Evolutionary conservation across 2,797 vertebrate species (phyloP).

Genomic region (Neosilurus mollespiculum): DNA sequence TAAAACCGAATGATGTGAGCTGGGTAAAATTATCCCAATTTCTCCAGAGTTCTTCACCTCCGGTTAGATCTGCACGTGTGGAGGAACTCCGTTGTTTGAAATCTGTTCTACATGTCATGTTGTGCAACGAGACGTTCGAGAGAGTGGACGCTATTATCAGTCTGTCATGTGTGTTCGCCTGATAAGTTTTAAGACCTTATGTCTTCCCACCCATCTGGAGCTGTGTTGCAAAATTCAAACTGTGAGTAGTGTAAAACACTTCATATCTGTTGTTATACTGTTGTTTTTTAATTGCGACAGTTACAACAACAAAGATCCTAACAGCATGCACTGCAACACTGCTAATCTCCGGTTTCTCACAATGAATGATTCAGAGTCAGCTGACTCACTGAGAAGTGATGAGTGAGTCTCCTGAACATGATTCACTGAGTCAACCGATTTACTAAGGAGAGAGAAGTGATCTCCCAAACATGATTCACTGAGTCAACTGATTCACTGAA

Average conservation of each 20-base stretch:
- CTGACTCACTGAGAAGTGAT: not conserved
- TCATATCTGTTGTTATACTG: not conserved
- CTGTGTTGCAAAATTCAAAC: not conserved
- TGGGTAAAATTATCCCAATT: not conserved
- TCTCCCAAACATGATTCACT: too few relatives aligned
- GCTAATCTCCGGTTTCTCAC: not conserved
- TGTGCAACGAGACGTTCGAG: not conserved
- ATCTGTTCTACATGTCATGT: not conserved
- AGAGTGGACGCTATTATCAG: not conserved
- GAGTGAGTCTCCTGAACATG: not conserved
- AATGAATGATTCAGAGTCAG: not conserved
- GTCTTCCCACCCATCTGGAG: not conserved
- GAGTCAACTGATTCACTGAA: not conserved
- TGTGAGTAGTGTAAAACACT: not conserved
- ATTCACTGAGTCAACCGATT: not conserved
- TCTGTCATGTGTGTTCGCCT: not conserved
- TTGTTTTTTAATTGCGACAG: not conserved
- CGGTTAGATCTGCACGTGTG: not conserved
- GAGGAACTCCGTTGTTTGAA: not conserved
- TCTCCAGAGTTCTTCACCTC: not conserved
- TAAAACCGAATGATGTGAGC: not conserved
- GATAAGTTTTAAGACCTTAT: slow-evolving; percentile 7
- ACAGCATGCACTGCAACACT: not conserved
- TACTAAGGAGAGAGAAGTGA: not conserved
- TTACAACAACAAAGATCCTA: not conserved